Evolutionary conservation across 2,113 vertebrate species (phyloP).

Genomic region (Protobothrops mucrosquamatus): DNA sequence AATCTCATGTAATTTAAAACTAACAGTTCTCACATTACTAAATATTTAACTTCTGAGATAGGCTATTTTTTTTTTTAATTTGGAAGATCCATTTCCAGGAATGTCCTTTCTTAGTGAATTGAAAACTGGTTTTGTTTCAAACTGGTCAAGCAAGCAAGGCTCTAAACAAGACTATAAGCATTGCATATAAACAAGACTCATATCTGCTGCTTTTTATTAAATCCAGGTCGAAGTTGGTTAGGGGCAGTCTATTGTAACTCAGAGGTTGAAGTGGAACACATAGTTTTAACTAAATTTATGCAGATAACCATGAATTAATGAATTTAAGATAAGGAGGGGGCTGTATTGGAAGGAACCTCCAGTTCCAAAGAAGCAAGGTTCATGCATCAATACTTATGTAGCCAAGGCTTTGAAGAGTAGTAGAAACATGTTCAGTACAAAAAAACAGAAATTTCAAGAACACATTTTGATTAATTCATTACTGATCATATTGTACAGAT

Average conservation of each 20-base stretch:
- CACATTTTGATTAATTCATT: not conserved
- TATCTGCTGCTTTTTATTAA: not conserved
- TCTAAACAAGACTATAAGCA: not conserved
- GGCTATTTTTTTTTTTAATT: not conserved
- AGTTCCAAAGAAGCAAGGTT: not conserved
- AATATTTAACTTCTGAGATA: not conserved
- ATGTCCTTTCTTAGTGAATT: not conserved
- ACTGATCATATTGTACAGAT: not conserved
- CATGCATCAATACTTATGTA: not conserved
- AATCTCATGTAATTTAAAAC: not conserved
- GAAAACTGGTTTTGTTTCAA: not conserved
- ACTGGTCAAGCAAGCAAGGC: not conserved
- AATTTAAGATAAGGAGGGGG: not conserved
- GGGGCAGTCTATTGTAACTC: not conserved
- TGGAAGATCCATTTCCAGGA: not conserved
- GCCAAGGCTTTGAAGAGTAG: not conserved
- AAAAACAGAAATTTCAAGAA: not conserved
- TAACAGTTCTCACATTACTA: too few species aligned
- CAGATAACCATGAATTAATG: not conserved
- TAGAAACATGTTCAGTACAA: not conserved
- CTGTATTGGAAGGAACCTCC: not conserved
- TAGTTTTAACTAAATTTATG: not conserved
- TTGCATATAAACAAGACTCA: not conserved
- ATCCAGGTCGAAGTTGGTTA: not conserved
- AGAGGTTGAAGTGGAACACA: not conserved